phyloP scores from a whole-genome alignment of 2,888 invertebrate species.

The Rhagophthalmus giganteus region DNA sequence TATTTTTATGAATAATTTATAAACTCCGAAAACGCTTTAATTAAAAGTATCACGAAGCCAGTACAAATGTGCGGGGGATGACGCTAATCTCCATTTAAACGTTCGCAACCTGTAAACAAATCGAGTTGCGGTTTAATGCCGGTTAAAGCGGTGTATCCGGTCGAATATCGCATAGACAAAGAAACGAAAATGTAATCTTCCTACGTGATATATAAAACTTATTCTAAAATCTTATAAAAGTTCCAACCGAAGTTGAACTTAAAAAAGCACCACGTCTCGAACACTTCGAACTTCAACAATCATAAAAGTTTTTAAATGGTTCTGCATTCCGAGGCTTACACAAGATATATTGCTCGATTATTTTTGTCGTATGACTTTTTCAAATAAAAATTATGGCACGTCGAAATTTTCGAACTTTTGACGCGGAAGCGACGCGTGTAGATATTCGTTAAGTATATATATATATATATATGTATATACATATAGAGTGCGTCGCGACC shows the following conservation, averaged over 20 bases:
- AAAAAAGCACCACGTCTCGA: conserved; percentile 43
- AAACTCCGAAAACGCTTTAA: too few species aligned
- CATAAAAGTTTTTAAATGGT: conserved; percentile 46
- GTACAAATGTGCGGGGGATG: background rate
- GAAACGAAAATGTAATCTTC: background rate
- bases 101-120: background rate
- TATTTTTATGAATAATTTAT: too few species aligned
- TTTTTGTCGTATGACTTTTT: conserved; percentile 23
- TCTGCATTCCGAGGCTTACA: conserved; percentile 42
- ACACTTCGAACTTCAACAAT: conserved; percentile 45
- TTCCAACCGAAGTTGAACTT: conserved; percentile 40
- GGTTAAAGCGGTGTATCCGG: background rate
- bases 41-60: too few species aligned
- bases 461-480: too few species aligned
- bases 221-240: conserved; percentile 43
- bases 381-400: conserved; percentile 23
- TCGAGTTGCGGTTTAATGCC: background rate
- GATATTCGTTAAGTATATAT: too few species aligned
- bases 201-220: conserved; percentile 34
- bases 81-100: background rate
- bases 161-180: background rate
- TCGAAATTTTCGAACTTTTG: conserved; percentile 6
- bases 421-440: too few species aligned
- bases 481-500: too few species aligned
- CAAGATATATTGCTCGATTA: conserved; percentile 40